Evolutionary conservation across 2,797 vertebrate genomes (phyloP).

Genomic region (Sus cebifrons): DNA sequence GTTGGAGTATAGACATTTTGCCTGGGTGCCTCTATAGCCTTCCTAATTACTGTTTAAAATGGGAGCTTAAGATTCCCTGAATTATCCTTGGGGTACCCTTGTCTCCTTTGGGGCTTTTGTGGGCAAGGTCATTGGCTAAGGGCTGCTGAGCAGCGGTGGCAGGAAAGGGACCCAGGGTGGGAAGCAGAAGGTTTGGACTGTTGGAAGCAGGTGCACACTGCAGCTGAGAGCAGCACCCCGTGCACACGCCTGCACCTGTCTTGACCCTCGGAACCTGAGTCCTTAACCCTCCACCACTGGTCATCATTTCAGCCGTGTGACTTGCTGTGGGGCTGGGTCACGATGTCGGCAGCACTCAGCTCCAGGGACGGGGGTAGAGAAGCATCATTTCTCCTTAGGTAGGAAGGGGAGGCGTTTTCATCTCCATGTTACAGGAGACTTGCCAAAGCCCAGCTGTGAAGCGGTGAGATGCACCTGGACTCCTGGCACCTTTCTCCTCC

Average conservation of each 20-base stretch:
- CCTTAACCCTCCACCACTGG: not conserved
- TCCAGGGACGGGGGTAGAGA: not conserved
- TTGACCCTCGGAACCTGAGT: not conserved
- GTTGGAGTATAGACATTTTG: not conserved
- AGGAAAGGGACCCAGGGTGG: not conserved
- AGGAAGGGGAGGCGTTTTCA: not conserved
- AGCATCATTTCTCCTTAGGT: not conserved
- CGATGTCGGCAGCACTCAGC: not conserved
- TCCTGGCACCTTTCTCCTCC: not conserved
- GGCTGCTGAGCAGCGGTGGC: not conserved
- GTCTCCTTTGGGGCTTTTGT: slow-evolving; percentile 16
- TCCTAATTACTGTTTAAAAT: slow-evolving; percentile 41
- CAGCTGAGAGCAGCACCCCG: not conserved
- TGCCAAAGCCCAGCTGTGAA: not conserved
- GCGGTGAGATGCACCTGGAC: not conserved
- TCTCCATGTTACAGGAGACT: not conserved
- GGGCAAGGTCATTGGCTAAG: not conserved
- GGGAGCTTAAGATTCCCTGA: not conserved
- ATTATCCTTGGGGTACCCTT: not conserved
- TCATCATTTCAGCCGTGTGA: not conserved
- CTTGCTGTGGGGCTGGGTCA: not conserved
- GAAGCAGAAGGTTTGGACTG: not conserved
- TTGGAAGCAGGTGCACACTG: not conserved
- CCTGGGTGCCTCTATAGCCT: not conserved
- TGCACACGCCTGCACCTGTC: accelerated